phyloP scores from a whole-genome alignment of 2,888 invertebrate genomes.

The Auanema sp. region DNA sequence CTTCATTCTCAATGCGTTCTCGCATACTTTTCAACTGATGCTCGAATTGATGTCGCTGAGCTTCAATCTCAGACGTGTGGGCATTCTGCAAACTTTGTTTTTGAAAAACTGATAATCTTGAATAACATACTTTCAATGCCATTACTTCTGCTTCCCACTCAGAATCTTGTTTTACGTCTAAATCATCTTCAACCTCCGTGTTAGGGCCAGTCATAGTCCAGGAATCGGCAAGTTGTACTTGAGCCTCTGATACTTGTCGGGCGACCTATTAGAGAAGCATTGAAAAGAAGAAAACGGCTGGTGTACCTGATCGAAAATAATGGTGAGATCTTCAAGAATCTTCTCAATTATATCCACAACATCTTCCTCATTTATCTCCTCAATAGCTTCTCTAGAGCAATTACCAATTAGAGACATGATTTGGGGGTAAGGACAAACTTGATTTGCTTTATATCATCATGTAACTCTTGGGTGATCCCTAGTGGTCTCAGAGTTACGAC shows the following conservation, averaged over 20 bases:
- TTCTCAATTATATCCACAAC: conserved; percentile 18
- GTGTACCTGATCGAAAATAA: conserved; percentile 27
- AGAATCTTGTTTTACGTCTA: conserved; percentile 24
- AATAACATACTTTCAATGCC: conserved; percentile 22
- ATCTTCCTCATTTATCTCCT: conserved; percentile 17
- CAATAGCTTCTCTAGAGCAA: conserved; percentile 4
- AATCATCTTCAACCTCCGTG: conserved; percentile 19
- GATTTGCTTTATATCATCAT: conserved; percentile 6
- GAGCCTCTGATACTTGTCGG: conserved; percentile 17
- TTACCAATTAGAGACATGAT: no score
- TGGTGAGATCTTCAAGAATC: conserved; percentile 22
- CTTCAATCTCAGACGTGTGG: conserved; percentile 48
- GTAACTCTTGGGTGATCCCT: conserved; percentile 8
- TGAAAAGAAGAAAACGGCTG: background rate
- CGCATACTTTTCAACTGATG: conserved; percentile 46
- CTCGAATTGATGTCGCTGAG: conserved; percentile 49
- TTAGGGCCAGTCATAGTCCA: conserved; percentile 41
- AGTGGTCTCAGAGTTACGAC: conserved; percentile 17
- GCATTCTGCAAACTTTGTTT: conserved; percentile 25
- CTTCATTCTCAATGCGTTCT: conserved; percentile 52
- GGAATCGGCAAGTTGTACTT: conserved; percentile 25
- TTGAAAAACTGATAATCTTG: background rate
- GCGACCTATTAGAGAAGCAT: conserved; percentile 22
- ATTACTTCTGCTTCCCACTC: conserved; percentile 36
- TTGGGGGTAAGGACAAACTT: background rate